A percentile compares a stretch with the other conserved stretches of the same genome.
Evolutionary conservation across 2,888 invertebrate genomes (phyloP).

Genomic region (Polyommatus iphigenia): DNA sequence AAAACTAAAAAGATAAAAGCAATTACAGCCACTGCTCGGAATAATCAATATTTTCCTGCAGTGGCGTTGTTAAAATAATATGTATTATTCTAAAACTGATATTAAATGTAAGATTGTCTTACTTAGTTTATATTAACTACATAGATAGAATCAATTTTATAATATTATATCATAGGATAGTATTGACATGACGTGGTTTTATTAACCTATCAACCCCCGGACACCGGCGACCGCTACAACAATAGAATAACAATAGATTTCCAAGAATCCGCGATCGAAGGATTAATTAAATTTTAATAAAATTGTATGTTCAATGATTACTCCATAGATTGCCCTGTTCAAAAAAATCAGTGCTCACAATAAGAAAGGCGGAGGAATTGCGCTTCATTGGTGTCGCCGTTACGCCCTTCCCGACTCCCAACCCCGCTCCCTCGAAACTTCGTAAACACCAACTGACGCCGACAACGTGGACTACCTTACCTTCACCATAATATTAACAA

Average conservation of each 20-base stretch:
- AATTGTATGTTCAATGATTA: not conserved
- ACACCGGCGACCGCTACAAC: too few species aligned
- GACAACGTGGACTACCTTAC: not conserved
- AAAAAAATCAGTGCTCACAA: slow-evolving; percentile 64
- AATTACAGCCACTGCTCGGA: not conserved
- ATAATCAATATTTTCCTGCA: not conserved
- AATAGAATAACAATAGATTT: too few species aligned
- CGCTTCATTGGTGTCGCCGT: slow-evolving; percentile 74
- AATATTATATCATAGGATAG: too few species aligned
- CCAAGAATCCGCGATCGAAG: too few species aligned
- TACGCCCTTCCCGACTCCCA: slow-evolving; percentile 51
- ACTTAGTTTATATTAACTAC: not conserved
- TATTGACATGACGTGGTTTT: too few species aligned
- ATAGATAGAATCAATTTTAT: too few species aligned
- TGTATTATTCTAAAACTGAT: not conserved
- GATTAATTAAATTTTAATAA: not conserved
- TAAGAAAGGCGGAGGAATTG: slow-evolving; percentile 74
- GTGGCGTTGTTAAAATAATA: not conserved
- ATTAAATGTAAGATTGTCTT: not conserved
- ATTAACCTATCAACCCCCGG: too few species aligned
- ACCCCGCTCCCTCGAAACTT: slow-evolving; percentile 52
- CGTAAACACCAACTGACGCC: slow-evolving; percentile 55
- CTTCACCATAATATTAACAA: not conserved
- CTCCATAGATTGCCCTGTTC: slow-evolving; percentile 52
- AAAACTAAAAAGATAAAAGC: not conserved